Evolutionary conservation across 1,140 invertebrate genomes (phyloP), one percentile per base, ranked within the genome.

Genomic region (Drosophila parvula): DNA sequence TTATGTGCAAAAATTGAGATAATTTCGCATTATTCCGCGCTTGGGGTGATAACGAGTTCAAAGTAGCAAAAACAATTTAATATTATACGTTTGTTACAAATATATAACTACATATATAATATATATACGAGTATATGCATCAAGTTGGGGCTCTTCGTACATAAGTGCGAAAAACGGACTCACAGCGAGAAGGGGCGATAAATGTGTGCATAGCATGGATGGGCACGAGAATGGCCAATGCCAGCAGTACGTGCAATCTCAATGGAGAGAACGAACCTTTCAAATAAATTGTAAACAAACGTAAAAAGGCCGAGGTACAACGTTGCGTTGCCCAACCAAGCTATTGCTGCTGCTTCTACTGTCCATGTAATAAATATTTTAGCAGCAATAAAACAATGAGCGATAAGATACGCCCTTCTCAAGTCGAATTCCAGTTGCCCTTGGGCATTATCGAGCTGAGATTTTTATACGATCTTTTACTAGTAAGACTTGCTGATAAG

Each of bases 41-140:
- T 61, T 50, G 74, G 69, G 71, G 64, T 88, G 82, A 86, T 86
- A 86, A 85, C 82, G 69, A 86, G 82, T 88, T 86, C 83, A 79
- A 64, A 85, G 76, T 81, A 80, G 64, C 81, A 84, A 63, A 56
- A 59, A 65, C 74, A 63, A 70, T 70, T 81, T 60, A 74, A 63
- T 76, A 73, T 67, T 71, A 65, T 71, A 79, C 59, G 30, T 48
- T 51, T 45, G 43, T 57, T 58, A 55, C 51, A 55, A 55, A 55
- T 55, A 55, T 27, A 44, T 41, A 30, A 16, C 30, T 38, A 8
- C 16, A 57, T 62, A 12, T 44, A 28, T 50, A 65, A 12, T 36
- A 28, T 50, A 40, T 48, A 28, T 16, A n/a, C n/a, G n/a, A n/a
- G n/a, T n/a, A 43, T 32, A 22, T 34, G 30, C 40, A 43, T 58